A percentile compares a stretch with the other conserved stretches of the same genome.
These are phyloP conservation scores for Lamellibrachia satsuma DNA, from an alignment of 2,888 invertebrate genomes.

Conservation along the genomic window DNA sequence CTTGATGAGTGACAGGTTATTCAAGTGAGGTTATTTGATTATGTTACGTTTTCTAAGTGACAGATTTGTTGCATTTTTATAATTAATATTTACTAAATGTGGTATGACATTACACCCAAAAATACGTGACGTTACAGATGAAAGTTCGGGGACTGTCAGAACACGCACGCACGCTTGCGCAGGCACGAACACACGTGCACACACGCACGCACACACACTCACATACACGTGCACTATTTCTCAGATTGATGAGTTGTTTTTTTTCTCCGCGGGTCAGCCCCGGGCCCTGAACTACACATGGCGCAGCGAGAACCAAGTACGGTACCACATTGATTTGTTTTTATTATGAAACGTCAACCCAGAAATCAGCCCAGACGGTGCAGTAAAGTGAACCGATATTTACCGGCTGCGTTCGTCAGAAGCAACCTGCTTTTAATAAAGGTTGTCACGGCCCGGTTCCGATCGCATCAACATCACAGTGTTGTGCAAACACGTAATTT, in stretches of 20 bases:
- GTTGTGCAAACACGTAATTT: too few species aligned
- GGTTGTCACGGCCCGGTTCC: too few species aligned
- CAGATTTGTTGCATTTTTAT: background rate
- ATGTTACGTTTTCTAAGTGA: background rate
- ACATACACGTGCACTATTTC: background rate
- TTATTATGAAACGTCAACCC: background rate
- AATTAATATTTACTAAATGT: background rate
- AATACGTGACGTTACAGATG: background rate
- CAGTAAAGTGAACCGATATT: background rate
- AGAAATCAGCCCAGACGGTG: background rate
- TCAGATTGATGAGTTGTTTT: background rate
- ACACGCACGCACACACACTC: background rate
- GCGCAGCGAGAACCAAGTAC: background rate
- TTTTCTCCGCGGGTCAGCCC: background rate
- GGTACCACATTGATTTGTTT: background rate
- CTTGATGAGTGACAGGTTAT: background rate
- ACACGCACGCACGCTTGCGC: background rate
- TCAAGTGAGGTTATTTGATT: background rate
- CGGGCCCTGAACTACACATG: background rate
- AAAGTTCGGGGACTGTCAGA: background rate
- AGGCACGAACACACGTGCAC: background rate
- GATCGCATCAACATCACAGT: too few species aligned
- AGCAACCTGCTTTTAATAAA: too few species aligned
- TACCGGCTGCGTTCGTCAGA: background rate
- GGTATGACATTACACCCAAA: background rate